phyloP scores from a whole-genome alignment of 2,113 vertebrate genomes.

The Pachycephala philippinensis region DNA sequence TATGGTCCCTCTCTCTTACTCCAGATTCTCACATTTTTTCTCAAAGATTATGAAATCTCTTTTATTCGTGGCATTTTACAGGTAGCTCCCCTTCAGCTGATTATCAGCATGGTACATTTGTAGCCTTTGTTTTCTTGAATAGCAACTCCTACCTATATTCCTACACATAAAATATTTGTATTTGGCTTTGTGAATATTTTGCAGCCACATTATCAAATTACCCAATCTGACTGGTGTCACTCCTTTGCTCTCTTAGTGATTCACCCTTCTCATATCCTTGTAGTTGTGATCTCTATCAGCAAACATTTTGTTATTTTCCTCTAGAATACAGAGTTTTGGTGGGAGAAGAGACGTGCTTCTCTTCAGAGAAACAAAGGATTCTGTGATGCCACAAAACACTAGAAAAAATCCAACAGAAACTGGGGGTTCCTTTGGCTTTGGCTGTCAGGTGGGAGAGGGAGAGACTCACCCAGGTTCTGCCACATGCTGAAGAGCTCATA shows the following conservation, averaged over 20 bases:
- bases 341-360: neutral
- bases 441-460: neutral
- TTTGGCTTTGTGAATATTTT: neutral
- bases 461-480: slow-evolving; percentile 83
- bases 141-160: neutral
- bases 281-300: neutral
- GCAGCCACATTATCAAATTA: neutral
- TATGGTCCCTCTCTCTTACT: neutral
- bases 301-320: neutral
- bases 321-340: neutral
- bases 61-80: neutral
- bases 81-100: neutral
- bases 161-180: neutral
- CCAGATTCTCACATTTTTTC: neutral
- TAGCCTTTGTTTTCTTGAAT: neutral
- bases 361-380: neutral
- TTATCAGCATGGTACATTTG: neutral
- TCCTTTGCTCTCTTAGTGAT: neutral
- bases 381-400: neutral
- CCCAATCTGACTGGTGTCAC: neutral
- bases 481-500: slow-evolving; percentile 91
- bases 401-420: neutral
- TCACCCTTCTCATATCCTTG: neutral
- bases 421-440: neutral
- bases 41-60: neutral